Percentiles rank a stretch among this genome's conserved stretches.
These are phyloP conservation scores for Todus mexicanus DNA, from an alignment of 2,797 vertebrate species.

Conservation along the genomic window DNA sequence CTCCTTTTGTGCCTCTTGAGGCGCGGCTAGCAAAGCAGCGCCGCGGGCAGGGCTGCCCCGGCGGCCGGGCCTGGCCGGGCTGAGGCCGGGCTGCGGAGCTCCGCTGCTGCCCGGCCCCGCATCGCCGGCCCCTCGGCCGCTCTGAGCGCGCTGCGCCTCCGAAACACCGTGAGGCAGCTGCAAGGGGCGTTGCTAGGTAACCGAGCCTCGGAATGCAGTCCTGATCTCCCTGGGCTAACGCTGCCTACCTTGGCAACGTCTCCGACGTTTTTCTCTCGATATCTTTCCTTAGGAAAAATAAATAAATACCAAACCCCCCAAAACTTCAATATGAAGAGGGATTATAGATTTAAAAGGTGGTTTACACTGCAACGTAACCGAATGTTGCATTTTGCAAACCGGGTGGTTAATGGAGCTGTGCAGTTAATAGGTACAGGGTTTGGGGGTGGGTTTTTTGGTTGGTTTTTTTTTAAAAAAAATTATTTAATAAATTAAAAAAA, in stretches of 20 bases:
- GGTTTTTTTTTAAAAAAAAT: too few species aligned
- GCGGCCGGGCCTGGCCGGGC: background rate
- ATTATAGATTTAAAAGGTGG: background rate
- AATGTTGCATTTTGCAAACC: background rate
- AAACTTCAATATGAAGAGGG: background rate
- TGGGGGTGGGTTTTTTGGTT: too few species aligned
- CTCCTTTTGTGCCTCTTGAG: background rate
- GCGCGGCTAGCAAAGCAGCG: background rate
- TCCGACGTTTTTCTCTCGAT: background rate
- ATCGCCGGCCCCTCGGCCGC: background rate
- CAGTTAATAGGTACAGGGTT: background rate
- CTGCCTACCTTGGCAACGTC: background rate
- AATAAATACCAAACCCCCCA: too few species aligned
- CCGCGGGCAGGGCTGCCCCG: background rate
- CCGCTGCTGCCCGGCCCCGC: background rate
- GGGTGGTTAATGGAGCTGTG: background rate
- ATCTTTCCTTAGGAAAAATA: background rate
- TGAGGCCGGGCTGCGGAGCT: background rate
- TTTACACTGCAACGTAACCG: background rate
- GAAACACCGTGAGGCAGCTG: conserved; percentile 19
- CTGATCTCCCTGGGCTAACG: background rate
- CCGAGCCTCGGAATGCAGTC: background rate
- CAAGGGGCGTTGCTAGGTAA: conserved; percentile 49
- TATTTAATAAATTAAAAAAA: too few species aligned
- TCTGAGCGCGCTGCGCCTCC: background rate